These are phyloP conservation scores for Acanthococcus lagerstroemiae DNA, from an alignment of 2,888 invertebrate species.

Conservation along the genomic window DNA sequence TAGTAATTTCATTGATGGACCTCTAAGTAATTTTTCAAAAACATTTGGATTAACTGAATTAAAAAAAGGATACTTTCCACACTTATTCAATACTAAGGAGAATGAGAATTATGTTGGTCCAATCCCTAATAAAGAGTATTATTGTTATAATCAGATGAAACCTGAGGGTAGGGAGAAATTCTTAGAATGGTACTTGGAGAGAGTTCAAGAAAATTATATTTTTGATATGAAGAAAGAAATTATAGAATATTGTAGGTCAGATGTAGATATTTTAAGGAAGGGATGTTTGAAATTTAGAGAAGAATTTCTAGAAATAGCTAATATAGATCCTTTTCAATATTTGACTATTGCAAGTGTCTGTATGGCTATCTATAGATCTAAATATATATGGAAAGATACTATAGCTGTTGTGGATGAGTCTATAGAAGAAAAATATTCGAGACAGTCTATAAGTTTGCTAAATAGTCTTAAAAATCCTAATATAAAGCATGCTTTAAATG, in stretches of 20 bases:
- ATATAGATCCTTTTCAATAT: conserved; percentile 34
- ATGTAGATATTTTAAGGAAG: too few species aligned
- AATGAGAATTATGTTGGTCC: neutral
- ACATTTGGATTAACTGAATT: neutral
- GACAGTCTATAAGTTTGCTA: too few species aligned
- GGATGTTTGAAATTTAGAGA: too few species aligned
- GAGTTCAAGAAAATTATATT: conserved; percentile 30
- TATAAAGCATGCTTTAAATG: too few species aligned
- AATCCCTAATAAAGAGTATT: too few species aligned
- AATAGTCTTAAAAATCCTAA: conserved; percentile 32
- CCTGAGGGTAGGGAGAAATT: conserved; percentile 22
- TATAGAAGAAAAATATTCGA: conserved; percentile 31
- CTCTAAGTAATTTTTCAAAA: too few species aligned
- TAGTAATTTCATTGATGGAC: too few species aligned
- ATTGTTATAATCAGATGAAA: too few species aligned
- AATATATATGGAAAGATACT: conserved; percentile 15
- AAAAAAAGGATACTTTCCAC: neutral
- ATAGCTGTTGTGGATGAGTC: neutral
- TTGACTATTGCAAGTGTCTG: conserved; percentile 33
- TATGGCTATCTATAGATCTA: conserved; percentile 33
- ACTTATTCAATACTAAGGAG: neutral
- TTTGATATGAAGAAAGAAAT: too few species aligned
- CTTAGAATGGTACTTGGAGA: conserved; percentile 33
- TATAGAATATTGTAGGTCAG: too few species aligned
- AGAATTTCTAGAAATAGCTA: too few species aligned